Evolutionary conservation across 2,888 invertebrate species (phyloP), one percentile per base, ranked within the genome.

Genomic region (Andrena marginata): DNA sequence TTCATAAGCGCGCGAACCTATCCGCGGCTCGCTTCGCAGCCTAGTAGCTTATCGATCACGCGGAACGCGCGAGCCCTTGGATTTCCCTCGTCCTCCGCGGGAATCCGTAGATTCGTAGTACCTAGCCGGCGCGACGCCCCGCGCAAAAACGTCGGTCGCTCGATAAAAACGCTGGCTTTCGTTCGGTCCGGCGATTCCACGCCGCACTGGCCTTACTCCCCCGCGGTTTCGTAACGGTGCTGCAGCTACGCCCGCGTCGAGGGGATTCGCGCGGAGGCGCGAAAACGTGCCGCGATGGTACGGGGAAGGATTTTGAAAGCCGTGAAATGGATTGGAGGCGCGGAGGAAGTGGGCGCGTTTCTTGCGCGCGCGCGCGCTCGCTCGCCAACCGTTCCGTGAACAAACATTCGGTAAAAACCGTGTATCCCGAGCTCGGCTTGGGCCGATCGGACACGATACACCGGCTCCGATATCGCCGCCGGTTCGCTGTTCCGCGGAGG

Each of bases 21-120:
- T 76, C 62, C 80, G 64, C 60, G 67, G 60, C 60, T 64, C 20
- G 59, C 60, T 72, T 69, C 3, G 59, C 62, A 29, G 2, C 20
- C 35, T 26, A 63, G 48, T 35, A 31, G 59, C 48, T 73, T 75
- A 73, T 82, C 85, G 82, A 77, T 80, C 77, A 60, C 76, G 13
- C 29, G 74, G 56, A 80, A 82, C 42, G 16, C 42, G 16, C 73
- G 31, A 67, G 51, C 68, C 63, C 6, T 62, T 29, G 67, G 67
- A 79, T 80, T 77, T 77, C 74, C 71, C 75, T 64, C 63, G 31
- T 56, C 10, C 35, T 60, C 42, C 20, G 8, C 20, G 5, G n/a
- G 33, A 64, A 68, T 80, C 8, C 26, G 65, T 26, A 56, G 71
- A 60, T 42, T 71, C 67, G 68, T 33, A 33, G 10, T 13, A 29